phyloP scores from a whole-genome alignment of 2,797 vertebrate species.

The Eulemur rubriventer region DNA sequence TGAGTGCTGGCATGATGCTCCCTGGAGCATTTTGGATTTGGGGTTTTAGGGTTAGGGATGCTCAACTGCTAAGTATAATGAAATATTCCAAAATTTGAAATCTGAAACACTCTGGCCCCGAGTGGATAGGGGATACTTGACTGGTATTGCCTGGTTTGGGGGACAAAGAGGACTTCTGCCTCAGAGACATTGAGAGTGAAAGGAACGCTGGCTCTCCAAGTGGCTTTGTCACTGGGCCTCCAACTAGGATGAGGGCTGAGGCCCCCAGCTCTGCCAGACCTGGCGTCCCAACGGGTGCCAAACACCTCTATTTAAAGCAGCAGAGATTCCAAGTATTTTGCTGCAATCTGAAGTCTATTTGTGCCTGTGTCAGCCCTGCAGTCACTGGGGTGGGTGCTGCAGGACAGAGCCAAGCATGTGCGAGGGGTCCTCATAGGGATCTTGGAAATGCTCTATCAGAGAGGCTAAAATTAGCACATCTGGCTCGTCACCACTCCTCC shows the following conservation, averaged over 20 bases:
- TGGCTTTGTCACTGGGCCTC: background rate
- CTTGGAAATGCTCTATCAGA: constrained; percentile 26
- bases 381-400: constrained; percentile 30
- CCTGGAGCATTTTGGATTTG: background rate
- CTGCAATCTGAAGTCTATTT: background rate
- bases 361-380: constrained; percentile 1
- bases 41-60: background rate
- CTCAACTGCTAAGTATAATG: background rate
- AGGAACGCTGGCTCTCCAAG: background rate
- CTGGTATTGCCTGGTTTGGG: background rate
- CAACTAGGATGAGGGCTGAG: background rate
- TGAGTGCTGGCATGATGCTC: background rate
- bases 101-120: background rate
- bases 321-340: constrained; percentile 41
- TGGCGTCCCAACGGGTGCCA: constrained; percentile 34
- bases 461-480: background rate
- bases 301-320: constrained; percentile 63
- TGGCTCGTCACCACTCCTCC: background rate
- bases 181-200: background rate
- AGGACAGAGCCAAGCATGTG: background rate
- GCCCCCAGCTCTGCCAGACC: background rate
- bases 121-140: background rate
- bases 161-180: background rate
- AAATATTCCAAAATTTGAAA: background rate
- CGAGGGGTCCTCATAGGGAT: constrained; percentile 1